A percentile compares a stretch with the other conserved stretches of the same genome.
Evolutionary conservation across 2,888 invertebrate genomes (phyloP).

Genomic region (Thera obeliscata): DNA sequence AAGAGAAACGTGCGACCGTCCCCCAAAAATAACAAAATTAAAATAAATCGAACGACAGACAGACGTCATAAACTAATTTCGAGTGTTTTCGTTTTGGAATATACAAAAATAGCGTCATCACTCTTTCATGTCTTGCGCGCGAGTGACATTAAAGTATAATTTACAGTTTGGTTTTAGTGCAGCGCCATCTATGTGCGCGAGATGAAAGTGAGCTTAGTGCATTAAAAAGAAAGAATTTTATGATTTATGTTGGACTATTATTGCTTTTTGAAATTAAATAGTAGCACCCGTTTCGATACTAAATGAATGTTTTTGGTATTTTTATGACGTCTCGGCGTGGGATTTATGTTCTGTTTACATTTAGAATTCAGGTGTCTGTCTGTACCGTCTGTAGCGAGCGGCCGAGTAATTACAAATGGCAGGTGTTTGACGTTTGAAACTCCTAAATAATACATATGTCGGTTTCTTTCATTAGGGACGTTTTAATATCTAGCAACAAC

Average conservation of each 20-base stretch:
- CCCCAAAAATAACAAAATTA: constrained; percentile 83
- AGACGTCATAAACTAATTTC: constrained; percentile 85
- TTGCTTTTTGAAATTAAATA: constrained; percentile 68
- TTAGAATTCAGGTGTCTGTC: constrained; percentile 38
- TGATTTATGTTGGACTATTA: constrained; percentile 71
- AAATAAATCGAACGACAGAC: constrained; percentile 84
- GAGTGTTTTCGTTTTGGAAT: constrained; percentile 82
- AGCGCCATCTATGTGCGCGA: constrained; percentile 74
- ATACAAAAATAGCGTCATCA: constrained; percentile 81
- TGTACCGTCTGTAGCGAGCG: constrained; percentile 21
- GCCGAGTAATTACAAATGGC: constrained; percentile 29
- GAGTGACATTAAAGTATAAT: constrained; percentile 81
- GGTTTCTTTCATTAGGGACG: constrained; percentile 34
- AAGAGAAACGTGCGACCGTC: constrained; percentile 66
- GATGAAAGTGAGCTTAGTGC: constrained; percentile 74
- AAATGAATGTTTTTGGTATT: constrained; percentile 51
- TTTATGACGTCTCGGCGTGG: constrained; percentile 42
- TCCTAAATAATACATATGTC: constrained; percentile 31
- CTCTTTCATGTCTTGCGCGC: constrained; percentile 79
- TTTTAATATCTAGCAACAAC: constrained; percentile 14
- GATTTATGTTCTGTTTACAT: constrained; percentile 44
- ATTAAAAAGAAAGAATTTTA: constrained; percentile 71
- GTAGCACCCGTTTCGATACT: constrained; percentile 56
- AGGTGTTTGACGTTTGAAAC: constrained; percentile 36
- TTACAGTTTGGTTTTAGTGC: constrained; percentile 71